Evolutionary conservation across 2,888 invertebrate species (phyloP).

Genomic region (Acronicta aceris): DNA sequence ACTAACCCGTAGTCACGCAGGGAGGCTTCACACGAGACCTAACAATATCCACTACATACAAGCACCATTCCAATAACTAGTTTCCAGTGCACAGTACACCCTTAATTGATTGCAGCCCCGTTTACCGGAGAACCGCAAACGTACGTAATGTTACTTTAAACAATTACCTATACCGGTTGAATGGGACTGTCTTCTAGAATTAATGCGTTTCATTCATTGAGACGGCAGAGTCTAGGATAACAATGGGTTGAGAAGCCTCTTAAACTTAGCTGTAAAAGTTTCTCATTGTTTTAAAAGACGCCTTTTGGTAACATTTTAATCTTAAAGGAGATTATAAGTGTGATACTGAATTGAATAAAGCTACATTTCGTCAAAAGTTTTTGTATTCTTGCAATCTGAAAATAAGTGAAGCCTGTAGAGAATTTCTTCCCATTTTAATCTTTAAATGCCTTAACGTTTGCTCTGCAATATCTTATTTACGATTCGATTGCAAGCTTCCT

Average conservation of each 20-base stretch:
- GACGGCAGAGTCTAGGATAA: slow-evolving; percentile 15
- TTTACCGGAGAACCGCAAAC: slow-evolving; percentile 47
- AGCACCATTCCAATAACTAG: slow-evolving; percentile 59
- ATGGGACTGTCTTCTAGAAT: slow-evolving; percentile 35
- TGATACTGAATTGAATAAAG: slow-evolving; percentile 6
- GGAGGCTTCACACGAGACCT: slow-evolving; percentile 37
- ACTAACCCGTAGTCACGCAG: slow-evolving; percentile 54
- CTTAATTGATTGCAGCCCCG: slow-evolving; percentile 65
- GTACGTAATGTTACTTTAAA: slow-evolving; percentile 55
- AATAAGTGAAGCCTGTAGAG: not conserved
- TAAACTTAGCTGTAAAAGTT: slow-evolving; percentile 21
- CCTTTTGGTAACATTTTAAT: slow-evolving; percentile 9
- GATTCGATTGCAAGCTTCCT: slow-evolving; percentile 13
- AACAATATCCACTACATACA: slow-evolving; percentile 46
- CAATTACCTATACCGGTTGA: slow-evolving; percentile 38
- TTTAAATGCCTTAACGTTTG: slow-evolving; percentile 2
- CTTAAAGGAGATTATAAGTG: slow-evolving; percentile 3
- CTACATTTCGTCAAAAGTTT: not conserved
- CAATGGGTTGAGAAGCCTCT: slow-evolving; percentile 23
- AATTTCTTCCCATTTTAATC: slow-evolving; percentile 3
- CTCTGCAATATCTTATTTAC: slow-evolving; percentile 18
- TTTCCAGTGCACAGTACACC: slow-evolving; percentile 50
- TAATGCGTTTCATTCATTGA: slow-evolving; percentile 41
- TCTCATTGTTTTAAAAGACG: slow-evolving; percentile 26
- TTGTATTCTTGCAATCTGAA: not conserved